Base-by-base conservation (phyloP, 2,113 vertebrate genomes). In the Oreochromis niloticus region DNA sequence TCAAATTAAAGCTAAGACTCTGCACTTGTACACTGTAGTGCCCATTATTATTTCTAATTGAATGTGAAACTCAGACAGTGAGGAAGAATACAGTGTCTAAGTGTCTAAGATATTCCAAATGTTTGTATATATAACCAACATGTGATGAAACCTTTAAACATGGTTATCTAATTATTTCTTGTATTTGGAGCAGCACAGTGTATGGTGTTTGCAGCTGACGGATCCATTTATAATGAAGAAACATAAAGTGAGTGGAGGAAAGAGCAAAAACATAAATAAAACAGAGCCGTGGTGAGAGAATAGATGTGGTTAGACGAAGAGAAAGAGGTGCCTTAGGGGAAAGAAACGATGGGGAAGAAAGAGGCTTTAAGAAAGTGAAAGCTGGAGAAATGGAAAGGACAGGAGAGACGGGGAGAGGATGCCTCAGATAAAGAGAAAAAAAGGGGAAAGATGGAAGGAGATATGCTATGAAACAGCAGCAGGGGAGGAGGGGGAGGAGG, bases 371-470 rank as follows among this genome's bases (percentile, higher is more conserved):
- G 63, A 36, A 88, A 88, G 55, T 82, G 89, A 93, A 86, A 75
- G 85, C 71, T 82, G 63, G 52, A 82, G 84, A 83, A 92, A 83
- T 92, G 86, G 85, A 75, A 85, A 85, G 46, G 85, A 91, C 81
- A 63, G 81, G 59, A 84, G 86, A 83, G 86, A 56, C 39, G 82
- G 27, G 80, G 73, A 83, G 63, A 84, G 73, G 63, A 59, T 59
- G 34, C 52, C 50, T 48, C 56, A 86, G 86, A 91, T 82, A 83
- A 90, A 86, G 75, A 85, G 9, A 73, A 83, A 90, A 92, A 80
- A 85, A 66, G 41, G 34, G 27, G 54, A 55, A 63, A 82, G 82
- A 81, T 56, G 79, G 87, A 86, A 32, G 34, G 86, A 83, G 56
- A 83, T 83, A 66, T 30, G 34, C 57, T 78, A 59, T 82, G 54